These are phyloP conservation scores for Rhyacophila evoluta DNA, from an alignment of 2,888 invertebrate species.

Conservation along the genomic window DNA sequence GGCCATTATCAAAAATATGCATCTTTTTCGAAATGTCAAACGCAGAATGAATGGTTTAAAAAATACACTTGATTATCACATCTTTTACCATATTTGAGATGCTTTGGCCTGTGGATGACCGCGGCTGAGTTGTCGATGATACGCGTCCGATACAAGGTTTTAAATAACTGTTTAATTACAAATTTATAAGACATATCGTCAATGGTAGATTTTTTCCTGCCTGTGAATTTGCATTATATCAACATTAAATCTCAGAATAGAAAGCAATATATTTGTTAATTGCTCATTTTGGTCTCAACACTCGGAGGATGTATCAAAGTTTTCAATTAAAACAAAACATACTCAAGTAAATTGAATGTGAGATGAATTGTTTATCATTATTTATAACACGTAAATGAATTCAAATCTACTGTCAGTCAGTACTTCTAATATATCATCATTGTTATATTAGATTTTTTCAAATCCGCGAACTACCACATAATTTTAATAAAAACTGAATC, in stretches of 20 bases:
- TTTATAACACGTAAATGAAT: too few species aligned
- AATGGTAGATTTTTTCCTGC: conserved; percentile 5
- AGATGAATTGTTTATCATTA: too few species aligned
- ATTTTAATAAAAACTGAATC: too few species aligned
- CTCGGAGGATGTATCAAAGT: not conserved
- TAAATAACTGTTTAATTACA: conserved; percentile 29
- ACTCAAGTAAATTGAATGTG: too few species aligned
- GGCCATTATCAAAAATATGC: conserved; percentile 1
- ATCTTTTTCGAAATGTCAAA: conserved; percentile 12
- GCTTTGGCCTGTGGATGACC: not conserved
- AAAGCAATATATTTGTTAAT: conserved; percentile 33
- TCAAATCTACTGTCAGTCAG: too few species aligned
- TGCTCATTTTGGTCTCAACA: not conserved
- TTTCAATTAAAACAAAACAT: too few species aligned
- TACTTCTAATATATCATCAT: too few species aligned
- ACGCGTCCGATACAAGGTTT: not conserved
- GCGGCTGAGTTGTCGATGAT: not conserved
- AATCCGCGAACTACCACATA: too few species aligned
- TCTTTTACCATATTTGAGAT: not conserved
- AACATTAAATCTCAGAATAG: conserved; percentile 39
- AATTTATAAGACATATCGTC: conserved; percentile 16
- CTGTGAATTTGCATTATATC: conserved; percentile 41
- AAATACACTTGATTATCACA: conserved; percentile 12
- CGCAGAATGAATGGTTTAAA: not conserved
- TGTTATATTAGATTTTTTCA: too few species aligned